Percentiles rank a stretch among this genome's conserved stretches.
phyloP scores from a whole-genome alignment of 2,113 vertebrate genomes.

The Scomber colias region DNA sequence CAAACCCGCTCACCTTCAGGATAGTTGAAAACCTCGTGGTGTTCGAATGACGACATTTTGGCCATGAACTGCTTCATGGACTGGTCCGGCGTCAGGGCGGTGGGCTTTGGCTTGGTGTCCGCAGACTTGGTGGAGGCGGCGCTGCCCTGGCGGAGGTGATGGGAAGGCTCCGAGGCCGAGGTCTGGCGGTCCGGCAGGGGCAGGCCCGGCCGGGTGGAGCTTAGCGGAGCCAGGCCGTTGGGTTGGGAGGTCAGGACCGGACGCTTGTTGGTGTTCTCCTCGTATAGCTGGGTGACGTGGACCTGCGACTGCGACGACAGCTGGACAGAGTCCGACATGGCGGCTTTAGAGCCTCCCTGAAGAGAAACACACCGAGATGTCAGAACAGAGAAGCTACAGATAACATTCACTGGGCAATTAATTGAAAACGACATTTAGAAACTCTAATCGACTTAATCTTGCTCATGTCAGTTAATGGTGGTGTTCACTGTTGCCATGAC shows the following conservation, averaged over 20 bases:
- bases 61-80: conserved; percentile 98
- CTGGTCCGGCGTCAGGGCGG: conserved; percentile 90
- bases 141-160: conserved; percentile 90
- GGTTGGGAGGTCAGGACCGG: conserved; percentile 93
- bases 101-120: conserved; percentile 85
- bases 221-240: conserved; percentile 89
- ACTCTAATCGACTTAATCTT: too few relatives aligned
- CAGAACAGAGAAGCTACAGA: background rate
- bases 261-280: conserved; percentile 96
- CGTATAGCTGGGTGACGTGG: conserved; percentile 93
- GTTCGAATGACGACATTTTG: conserved; percentile 94
- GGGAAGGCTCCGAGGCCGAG: conserved; percentile 83
- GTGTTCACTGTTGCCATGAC: too few relatives aligned
- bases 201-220: conserved; percentile 86
- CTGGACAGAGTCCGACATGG: conserved; percentile 72
- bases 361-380: background rate
- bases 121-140: conserved; percentile 91
- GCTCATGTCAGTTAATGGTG: too few relatives aligned
- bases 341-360: conserved; percentile 71
- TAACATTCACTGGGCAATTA: too few relatives aligned
- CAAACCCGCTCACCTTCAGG: conserved; percentile 82
- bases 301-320: conserved; percentile 82
- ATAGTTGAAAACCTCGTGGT: conserved; percentile 96
- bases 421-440: too few relatives aligned
- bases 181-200: conserved; percentile 89